phyloP scores from a whole-genome alignment of 2,888 invertebrate species.

The Hirtodrosophila duncani region DNA sequence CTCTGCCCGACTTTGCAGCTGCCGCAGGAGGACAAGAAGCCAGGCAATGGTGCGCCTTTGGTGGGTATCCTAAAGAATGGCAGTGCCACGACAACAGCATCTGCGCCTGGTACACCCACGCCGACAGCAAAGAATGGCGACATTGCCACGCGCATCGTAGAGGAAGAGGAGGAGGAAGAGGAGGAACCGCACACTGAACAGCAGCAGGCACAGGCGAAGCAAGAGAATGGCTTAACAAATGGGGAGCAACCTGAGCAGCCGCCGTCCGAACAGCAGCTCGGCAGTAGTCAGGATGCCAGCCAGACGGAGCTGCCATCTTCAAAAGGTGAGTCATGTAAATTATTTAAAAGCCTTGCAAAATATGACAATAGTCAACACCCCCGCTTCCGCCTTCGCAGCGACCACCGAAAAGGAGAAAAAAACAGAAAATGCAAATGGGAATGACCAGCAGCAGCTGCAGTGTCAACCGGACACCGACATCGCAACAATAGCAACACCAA shows the following conservation, averaged over 20 bases:
- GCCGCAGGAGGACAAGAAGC: constrained; percentile 76
- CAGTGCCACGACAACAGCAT: constrained; percentile 47
- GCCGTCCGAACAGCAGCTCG: too few relatives aligned
- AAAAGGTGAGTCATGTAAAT: constrained; percentile 52
- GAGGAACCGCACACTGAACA: constrained; percentile 34
- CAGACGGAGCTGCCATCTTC: constrained; percentile 37
- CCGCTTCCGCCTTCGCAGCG: constrained; percentile 23
- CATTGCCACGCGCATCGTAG: constrained; percentile 49
- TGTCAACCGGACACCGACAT: too few relatives aligned
- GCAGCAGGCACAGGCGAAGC: constrained; percentile 18
- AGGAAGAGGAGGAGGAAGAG: constrained; percentile 59
- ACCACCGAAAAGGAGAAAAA: constrained; percentile 11
- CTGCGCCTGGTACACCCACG: constrained; percentile 41
- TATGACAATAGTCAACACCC: constrained; percentile 19
- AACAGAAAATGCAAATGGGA: too few relatives aligned
- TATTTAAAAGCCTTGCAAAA: constrained; percentile 30
- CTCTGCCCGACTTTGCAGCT: constrained; percentile 50
- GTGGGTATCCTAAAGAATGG: constrained; percentile 78
- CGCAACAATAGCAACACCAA: not conserved
- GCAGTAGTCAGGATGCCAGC: too few relatives aligned
- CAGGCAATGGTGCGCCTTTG: constrained; percentile 72
- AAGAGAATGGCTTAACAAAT: too few relatives aligned
- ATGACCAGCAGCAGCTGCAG: too few relatives aligned
- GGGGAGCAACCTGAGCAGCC: too few relatives aligned
- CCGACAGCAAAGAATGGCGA: constrained; percentile 57